Evolutionary conservation across 2,113 vertebrate species (phyloP).

Genomic region (Toxostoma redivivum): DNA sequence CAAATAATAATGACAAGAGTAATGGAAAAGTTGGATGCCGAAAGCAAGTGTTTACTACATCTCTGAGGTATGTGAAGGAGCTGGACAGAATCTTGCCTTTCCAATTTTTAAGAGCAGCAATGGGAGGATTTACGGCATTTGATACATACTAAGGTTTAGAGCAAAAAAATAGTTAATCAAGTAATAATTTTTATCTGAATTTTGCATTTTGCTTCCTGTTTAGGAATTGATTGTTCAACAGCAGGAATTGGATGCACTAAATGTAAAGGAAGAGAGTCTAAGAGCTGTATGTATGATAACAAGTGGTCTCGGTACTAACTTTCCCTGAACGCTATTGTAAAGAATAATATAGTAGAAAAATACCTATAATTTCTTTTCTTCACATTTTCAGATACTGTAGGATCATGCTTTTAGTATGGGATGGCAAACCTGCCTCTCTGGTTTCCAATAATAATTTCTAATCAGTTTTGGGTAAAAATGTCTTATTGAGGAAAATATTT

Average conservation of each 20-base stretch:
- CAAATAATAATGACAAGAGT: not conserved
- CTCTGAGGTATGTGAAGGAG: not conserved
- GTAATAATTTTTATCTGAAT: not conserved
- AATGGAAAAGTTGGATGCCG: not conserved
- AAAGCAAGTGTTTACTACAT: not conserved
- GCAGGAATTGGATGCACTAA: constrained; percentile 76
- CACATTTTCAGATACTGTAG: not conserved
- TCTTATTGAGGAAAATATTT: not conserved
- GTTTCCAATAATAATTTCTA: not conserved
- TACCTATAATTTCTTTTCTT: not conserved
- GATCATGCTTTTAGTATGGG: not conserved
- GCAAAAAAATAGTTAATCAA: not conserved
- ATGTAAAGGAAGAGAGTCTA: constrained; percentile 76
- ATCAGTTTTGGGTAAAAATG: not conserved
- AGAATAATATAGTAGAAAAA: not conserved
- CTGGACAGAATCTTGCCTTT: not conserved
- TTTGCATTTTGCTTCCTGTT: not conserved
- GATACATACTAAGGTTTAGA: not conserved
- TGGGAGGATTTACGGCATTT: not conserved
- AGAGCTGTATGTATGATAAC: constrained; percentile 74
- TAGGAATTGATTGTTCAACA: constrained; percentile 80
- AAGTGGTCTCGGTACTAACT: not conserved
- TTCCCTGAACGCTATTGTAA: not conserved
- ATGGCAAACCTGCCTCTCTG: not conserved
- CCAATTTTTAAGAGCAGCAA: not conserved